Evolutionary conservation across 2,113 vertebrate genomes (phyloP).

Genomic region (Crocuta crocuta): DNA sequence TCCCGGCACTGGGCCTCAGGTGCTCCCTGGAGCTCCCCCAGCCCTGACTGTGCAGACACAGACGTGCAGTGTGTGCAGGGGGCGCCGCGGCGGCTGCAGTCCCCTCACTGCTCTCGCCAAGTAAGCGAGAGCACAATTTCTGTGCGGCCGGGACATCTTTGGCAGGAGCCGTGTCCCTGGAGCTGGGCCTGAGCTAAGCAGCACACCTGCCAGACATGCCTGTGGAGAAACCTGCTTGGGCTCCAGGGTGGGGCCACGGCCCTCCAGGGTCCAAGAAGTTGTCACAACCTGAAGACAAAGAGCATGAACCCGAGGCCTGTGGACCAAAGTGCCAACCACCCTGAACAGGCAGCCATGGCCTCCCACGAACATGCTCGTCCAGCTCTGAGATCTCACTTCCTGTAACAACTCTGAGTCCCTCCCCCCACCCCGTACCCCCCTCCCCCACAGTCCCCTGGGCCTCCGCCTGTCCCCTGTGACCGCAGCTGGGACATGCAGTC

Average conservation of each 20-base stretch:
- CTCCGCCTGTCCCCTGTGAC: background rate
- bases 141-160: background rate
- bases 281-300: background rate
- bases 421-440: no score
- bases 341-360: no score
- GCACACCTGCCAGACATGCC: accelerated
- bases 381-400: background rate
- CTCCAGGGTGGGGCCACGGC: background rate
- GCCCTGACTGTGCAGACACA: accelerated
- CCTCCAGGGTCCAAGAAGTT: background rate
- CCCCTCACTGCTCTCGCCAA: background rate
- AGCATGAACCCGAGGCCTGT: background rate
- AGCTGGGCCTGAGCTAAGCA: accelerated
- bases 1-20: accelerated
- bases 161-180: accelerated
- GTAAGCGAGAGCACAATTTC: background rate
- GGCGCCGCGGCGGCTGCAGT: accelerated
- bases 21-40: background rate
- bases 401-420: background rate
- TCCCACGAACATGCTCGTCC: background rate
- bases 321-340: background rate
- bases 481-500: background rate
- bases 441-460: background rate
- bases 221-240: accelerated
- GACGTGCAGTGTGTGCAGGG: background rate